These are phyloP conservation scores for Epizoanthus scotinus DNA, from an alignment of 92 coral and sea anemone genomes.

Conservation along the genomic window DNA sequence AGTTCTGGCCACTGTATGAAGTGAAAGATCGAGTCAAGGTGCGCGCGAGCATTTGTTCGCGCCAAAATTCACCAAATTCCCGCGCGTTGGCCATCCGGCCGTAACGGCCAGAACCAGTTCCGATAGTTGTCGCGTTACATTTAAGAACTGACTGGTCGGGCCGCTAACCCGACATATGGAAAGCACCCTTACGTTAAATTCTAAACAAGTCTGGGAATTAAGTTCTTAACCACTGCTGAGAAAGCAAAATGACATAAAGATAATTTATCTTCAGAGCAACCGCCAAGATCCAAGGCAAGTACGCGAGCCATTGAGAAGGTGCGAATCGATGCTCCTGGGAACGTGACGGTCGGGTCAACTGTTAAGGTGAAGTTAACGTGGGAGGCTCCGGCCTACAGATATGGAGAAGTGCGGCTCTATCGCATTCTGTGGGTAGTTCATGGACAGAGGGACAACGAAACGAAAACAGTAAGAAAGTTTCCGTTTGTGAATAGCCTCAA, in stretches of 20 bases:
- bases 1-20: no score
- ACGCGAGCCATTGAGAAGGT: background rate
- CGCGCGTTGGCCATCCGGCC: no score
- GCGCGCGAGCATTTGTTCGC: no score
- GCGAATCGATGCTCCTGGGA: background rate
- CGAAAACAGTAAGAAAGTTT: background rate
- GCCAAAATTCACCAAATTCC: no score
- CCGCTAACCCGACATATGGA: no score
- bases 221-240: background rate
- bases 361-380: conserved; percentile 6
- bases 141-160: no score
- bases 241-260: background rate
- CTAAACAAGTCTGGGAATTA: background rate
- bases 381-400: conserved; percentile 13
- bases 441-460: background rate
- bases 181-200: no score
- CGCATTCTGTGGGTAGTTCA: background rate
- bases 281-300: background rate
- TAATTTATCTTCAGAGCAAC: background rate
- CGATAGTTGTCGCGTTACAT: no score
- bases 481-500: background rate
- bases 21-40: no score
- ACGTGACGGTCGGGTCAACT: background rate
- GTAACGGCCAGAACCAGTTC: no score
- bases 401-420: conserved; percentile 12